Base-by-base conservation (phyloP, 2,113 vertebrate genomes). In the Lophius piscatorius region DNA sequence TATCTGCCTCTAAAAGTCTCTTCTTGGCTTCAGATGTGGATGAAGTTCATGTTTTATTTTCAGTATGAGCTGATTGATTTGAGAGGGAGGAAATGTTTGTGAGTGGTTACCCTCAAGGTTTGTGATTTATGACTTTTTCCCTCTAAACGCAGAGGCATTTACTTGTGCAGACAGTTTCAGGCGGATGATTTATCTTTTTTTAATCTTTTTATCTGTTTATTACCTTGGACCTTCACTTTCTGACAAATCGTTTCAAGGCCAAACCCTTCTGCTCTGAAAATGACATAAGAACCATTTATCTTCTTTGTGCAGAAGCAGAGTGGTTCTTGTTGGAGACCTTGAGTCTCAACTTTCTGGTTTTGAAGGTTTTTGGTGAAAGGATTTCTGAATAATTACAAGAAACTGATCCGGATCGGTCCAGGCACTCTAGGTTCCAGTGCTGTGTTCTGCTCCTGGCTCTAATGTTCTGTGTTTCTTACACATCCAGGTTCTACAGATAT, bases 191-290 rank as follows among this genome's bases (percentile, higher is more conserved):
- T 54, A 12, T 49, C 42, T 42, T 55, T 42, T 41, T 73, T 55
- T 49, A 34, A 63, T 70, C 36, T 63, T 47, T 58, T 24, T 36
- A 17, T 49, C 36, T 23, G 58, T 24, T 61, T 55, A 44, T 51
- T 41, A 38, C 39, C 23, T 56, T 31, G 4, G 47, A 6, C 57
- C 26, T 8, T 4, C 12, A 3, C 16, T 35, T 14, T 21, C 39
- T 47, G 68, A 56, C 57, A 78, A 24, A 29, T 6, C 13, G 1
- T 17, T 34, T 41, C 9, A 45, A 28, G 41, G n/a, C 4, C 11
- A 29, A 42, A 13, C 4, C 26, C 9, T 48, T 12, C 23, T 34
- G 9, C 24, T 46, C 17, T 22, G 18, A 44, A 11, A 16, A 8
- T 4, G 20, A 18, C 6, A 34, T 4, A 24, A 1, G 10, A 1